Evolutionary conservation across 2,797 vertebrate genomes (phyloP).

Genomic region (Rousettus madagascariensis): DNA sequence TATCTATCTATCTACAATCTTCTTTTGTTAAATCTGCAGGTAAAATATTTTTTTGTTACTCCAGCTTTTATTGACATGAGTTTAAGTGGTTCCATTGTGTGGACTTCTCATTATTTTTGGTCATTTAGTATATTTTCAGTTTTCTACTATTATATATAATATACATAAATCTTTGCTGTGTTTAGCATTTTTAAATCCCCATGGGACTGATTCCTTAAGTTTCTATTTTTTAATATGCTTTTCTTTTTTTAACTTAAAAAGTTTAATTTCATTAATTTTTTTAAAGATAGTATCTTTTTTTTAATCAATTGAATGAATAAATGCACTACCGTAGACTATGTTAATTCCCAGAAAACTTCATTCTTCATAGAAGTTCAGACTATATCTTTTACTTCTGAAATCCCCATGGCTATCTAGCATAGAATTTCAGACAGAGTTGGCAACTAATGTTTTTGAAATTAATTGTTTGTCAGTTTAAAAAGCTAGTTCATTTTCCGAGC

Average conservation of each 20-base stretch:
- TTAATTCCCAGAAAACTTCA: background rate
- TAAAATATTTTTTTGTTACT: background rate
- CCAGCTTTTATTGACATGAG: background rate
- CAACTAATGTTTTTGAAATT: background rate
- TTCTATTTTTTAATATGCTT: background rate
- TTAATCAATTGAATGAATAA: background rate
- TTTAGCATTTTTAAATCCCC: background rate
- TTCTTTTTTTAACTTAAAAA: background rate
- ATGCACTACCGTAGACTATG: background rate
- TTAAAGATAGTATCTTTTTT: background rate
- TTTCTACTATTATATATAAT: background rate
- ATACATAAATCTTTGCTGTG: background rate
- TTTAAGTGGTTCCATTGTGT: background rate
- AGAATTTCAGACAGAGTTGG: background rate
- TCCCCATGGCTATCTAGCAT: background rate
- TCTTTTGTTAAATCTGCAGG: background rate
- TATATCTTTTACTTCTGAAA: background rate
- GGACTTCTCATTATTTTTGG: background rate
- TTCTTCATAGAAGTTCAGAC: background rate
- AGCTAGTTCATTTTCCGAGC: background rate
- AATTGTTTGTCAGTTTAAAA: background rate
- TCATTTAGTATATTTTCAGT: background rate
- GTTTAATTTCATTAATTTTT: slow-evolving; percentile 12
- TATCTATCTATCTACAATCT: too few relatives aligned
- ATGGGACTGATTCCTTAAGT: background rate